Evolutionary conservation across 2,113 vertebrate species (phyloP).

Genomic region (rabbit (Oryctolagus cuniculus)): DNA sequence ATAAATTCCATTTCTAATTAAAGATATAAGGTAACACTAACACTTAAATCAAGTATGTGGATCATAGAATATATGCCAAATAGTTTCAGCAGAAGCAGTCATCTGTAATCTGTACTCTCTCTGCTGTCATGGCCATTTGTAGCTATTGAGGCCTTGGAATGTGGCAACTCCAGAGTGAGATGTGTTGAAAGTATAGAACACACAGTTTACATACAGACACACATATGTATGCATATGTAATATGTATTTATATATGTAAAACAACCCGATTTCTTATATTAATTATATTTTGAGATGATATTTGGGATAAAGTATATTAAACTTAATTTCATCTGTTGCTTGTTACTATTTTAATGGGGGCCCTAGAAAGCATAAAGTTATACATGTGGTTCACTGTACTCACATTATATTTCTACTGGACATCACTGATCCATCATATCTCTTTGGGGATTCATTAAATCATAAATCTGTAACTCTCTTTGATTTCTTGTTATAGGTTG

Average conservation of each 20-base stretch:
- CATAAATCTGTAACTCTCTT: neutral
- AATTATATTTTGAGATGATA: constrained; percentile 20
- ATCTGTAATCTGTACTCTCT: neutral
- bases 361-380: neutral
- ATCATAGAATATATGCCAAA: neutral
- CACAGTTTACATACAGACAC: neutral
- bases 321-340: constrained; percentile 27
- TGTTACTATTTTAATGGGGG: neutral
- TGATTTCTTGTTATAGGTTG: constrained; percentile 89
- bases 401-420: neutral
- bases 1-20: constrained; percentile 46
- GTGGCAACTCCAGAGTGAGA: neutral
- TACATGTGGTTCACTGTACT: neutral
- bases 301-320: neutral
- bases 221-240: neutral
- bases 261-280: neutral
- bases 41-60: neutral
- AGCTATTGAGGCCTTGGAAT: neutral
- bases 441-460: constrained; percentile 18
- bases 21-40: constrained; percentile 51
- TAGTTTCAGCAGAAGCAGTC: neutral
- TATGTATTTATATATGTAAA: neutral
- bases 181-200: neutral
- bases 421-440: neutral
- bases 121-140: neutral